A percentile compares a stretch with the other conserved stretches of the same genome.
Evolutionary conservation across 1,140 invertebrate genomes (phyloP).

Genomic region (Lepidurus packardi): DNA sequence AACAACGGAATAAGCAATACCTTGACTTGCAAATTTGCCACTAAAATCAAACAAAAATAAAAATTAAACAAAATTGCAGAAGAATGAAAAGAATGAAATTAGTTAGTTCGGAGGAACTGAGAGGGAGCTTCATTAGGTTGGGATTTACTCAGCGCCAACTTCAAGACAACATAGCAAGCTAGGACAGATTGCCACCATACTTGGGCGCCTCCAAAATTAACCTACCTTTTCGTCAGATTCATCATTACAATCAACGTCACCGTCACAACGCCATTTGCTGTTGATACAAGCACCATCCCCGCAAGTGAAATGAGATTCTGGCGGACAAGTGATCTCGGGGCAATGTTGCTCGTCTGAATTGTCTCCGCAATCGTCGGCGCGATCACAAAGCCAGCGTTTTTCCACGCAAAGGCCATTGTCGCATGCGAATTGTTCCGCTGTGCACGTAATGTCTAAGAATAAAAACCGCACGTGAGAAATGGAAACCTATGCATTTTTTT

Average conservation of each 20-base stretch:
- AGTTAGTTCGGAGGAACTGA: conserved; percentile 6
- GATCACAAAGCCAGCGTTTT: conserved; percentile 78
- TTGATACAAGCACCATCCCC: conserved; percentile 64
- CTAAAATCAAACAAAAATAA: too few species aligned
- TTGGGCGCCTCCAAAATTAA: background rate
- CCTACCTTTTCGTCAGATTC: conserved; percentile 69
- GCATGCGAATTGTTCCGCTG: conserved; percentile 83
- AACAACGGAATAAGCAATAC: too few species aligned
- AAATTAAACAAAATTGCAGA: background rate
- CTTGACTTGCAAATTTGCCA: too few species aligned
- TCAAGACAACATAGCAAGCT: background rate
- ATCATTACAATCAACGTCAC: conserved; percentile 74
- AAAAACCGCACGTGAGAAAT: conserved; percentile 24
- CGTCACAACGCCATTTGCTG: conserved; percentile 72
- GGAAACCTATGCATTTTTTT: background rate
- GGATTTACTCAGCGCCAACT: background rate
- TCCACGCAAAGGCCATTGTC: conserved; percentile 82
- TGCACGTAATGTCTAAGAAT: conserved; percentile 69
- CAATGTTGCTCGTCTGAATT: conserved; percentile 53
- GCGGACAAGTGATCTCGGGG: conserved; percentile 58
- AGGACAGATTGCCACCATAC: background rate
- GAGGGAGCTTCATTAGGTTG: background rate
- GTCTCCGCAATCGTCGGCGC: conserved; percentile 72
- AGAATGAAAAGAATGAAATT: background rate
- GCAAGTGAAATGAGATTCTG: conserved; percentile 64